These are phyloP conservation scores for Pelosia muscerda DNA, from an alignment of 2,888 invertebrate genomes.

Conservation along the genomic window DNA sequence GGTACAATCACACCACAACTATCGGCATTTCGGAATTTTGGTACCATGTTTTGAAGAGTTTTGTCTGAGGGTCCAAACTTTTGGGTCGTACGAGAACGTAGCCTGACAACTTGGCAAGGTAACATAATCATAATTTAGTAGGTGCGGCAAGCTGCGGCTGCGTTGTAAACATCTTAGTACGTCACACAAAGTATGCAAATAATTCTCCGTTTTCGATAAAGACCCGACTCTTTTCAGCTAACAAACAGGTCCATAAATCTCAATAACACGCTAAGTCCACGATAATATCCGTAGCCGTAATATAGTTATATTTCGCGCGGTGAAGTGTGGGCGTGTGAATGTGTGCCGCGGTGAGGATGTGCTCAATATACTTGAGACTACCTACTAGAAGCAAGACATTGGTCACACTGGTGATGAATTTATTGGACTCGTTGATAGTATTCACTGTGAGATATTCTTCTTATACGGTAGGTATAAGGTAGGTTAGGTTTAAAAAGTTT, in stretches of 20 bases:
- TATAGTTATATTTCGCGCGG: conserved; percentile 49
- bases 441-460: neutral
- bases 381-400: conserved; percentile 8
- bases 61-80: too few species aligned
- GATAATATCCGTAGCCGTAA: conserved; percentile 46
- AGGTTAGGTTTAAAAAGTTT: too few species aligned
- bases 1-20: neutral
- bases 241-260: conserved; percentile 52
- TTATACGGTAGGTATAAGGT: too few species aligned
- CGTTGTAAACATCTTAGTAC: neutral
- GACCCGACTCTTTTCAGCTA: conserved; percentile 13
- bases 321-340: conserved; percentile 69
- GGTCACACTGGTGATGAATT: conserved; percentile 6
- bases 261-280: conserved; percentile 47
- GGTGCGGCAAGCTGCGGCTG: neutral
- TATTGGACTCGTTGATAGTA: conserved; percentile 1
- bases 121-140: neutral
- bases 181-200: conserved; percentile 7
- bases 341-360: conserved; percentile 57
- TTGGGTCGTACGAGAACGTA: too few species aligned
- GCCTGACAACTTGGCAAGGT: neutral
- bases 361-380: conserved; percentile 50
- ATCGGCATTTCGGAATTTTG: neutral
- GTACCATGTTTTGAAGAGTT: too few species aligned
- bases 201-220: conserved; percentile 29